Evolutionary conservation across 2,113 vertebrate genomes (phyloP).

Genomic region (Marcusenius ussheri): DNA sequence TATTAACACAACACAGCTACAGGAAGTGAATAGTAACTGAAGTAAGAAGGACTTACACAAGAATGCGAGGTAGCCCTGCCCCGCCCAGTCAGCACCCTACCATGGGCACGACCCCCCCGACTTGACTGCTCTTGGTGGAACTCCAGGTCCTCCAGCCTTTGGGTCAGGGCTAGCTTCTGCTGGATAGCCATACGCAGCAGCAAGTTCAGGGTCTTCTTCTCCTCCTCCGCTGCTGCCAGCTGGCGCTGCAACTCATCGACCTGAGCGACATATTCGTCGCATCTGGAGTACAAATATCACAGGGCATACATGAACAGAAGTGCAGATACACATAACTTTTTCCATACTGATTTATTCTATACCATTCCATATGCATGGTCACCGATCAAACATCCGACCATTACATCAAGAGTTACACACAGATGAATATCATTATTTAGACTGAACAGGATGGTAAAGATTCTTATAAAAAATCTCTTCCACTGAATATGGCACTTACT

Average conservation of each 20-base stretch:
- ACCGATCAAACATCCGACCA: not conserved
- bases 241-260: conserved; percentile 95
- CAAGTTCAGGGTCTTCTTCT: conserved; percentile 97
- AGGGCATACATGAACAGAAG: not conserved
- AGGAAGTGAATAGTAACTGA: not conserved
- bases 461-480: not conserved
- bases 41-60: not conserved
- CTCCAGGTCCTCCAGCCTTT: conserved; percentile 15
- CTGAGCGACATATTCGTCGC: conserved; percentile 9
- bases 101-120: not conserved
- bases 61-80: not conserved
- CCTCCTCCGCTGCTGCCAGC: conserved; percentile 88
- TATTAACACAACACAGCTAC: not conserved
- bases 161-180: conserved; percentile 93
- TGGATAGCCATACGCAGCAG: conserved; percentile 95
- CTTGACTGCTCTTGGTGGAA: conserved; percentile 11
- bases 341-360: not conserved
- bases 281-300: not conserved
- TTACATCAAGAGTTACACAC: not conserved
- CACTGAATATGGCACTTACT: not conserved
- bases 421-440: not conserved
- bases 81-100: not conserved
- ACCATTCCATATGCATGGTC: not conserved
- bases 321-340: not conserved
- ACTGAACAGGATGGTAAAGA: not conserved